A percentile compares a stretch with the other conserved stretches of the same genome.
phyloP scores from a whole-genome alignment of 2,888 invertebrate species.

The Lamellibrachia satsuma region DNA sequence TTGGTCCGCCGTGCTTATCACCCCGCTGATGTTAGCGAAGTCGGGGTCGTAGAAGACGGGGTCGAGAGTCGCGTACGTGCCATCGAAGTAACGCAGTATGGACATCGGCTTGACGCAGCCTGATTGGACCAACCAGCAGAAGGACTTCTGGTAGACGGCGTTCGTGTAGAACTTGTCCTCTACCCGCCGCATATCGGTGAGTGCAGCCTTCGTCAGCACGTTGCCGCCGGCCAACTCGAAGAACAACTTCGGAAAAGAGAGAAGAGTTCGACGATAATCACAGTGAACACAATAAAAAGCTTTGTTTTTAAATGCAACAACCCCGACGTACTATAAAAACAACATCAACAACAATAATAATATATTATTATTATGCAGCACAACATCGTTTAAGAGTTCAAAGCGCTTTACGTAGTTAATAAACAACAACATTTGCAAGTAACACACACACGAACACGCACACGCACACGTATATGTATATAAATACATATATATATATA shows the following conservation, averaged over 20 bases:
- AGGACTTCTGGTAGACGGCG: not conserved
- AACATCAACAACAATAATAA: no score
- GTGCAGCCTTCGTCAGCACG: not conserved
- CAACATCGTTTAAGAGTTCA: no score
- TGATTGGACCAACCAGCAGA: not conserved
- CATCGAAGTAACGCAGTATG: slow-evolving; percentile 28
- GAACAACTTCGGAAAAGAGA: slow-evolving; percentile 33
- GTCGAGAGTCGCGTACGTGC: slow-evolving; percentile 18
- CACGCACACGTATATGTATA: no score
- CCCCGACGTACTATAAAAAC: no score
- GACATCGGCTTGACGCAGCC: slow-evolving; percentile 28
- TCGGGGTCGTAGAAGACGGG: not conserved
- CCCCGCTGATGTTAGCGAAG: not conserved
- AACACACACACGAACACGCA: no score
- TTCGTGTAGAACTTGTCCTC: not conserved
- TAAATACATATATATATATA: no score
- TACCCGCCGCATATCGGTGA: not conserved
- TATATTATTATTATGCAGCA: no score
- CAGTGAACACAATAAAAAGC: no score
- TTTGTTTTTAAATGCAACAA: no score
- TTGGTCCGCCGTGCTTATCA: slow-evolving; percentile 32
- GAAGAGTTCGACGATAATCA: no score
- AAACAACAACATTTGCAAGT: no score
- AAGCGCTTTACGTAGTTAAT: no score
- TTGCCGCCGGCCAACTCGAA: slow-evolving; percentile 42